phyloP scores from a whole-genome alignment of 1,140 invertebrate genomes.

The Camponotus pennsylvanicus region DNA sequence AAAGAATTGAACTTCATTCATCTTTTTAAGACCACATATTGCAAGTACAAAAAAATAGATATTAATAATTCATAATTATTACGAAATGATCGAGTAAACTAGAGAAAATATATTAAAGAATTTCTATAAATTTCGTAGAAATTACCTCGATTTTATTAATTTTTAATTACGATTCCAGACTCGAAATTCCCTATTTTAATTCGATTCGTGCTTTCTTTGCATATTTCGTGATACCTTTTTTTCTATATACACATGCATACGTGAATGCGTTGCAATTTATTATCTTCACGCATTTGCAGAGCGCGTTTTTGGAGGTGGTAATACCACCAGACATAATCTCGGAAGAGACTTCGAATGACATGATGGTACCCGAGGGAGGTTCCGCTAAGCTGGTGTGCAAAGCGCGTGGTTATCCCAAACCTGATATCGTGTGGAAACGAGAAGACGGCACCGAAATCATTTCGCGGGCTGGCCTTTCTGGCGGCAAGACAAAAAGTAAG shows the following conservation, averaged over 20 bases:
- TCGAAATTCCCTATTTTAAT: constrained; percentile 35
- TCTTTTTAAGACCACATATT: background rate
- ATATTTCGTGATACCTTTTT: constrained; percentile 14
- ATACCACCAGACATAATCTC: constrained; percentile 96
- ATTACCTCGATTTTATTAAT: constrained; percentile 44
- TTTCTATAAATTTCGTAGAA: constrained; percentile 9
- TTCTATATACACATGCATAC: too few species aligned
- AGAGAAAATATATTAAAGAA: background rate
- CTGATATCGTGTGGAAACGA: constrained; percentile 94
- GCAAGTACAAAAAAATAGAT: background rate
- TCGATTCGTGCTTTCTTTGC: constrained; percentile 5
- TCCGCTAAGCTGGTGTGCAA: constrained; percentile 95
- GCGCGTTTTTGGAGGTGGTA: constrained; percentile 94
- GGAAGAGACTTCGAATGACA: constrained; percentile 95
- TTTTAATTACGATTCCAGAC: constrained; percentile 41
- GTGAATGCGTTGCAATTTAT: constrained; percentile 36
- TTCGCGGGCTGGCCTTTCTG: constrained; percentile 89
- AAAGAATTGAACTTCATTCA: background rate
- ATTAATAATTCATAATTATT: background rate
- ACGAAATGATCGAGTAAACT: background rate
- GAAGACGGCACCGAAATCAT: constrained; percentile 95
- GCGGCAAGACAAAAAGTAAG: constrained; percentile 91
- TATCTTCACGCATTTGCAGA: constrained; percentile 86
- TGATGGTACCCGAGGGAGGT: constrained; percentile 96
- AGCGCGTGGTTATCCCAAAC: constrained; percentile 94